These are phyloP conservation scores for Burhinus bistriatus DNA, from an alignment of 2,113 vertebrate genomes.

Conservation along the genomic window DNA sequence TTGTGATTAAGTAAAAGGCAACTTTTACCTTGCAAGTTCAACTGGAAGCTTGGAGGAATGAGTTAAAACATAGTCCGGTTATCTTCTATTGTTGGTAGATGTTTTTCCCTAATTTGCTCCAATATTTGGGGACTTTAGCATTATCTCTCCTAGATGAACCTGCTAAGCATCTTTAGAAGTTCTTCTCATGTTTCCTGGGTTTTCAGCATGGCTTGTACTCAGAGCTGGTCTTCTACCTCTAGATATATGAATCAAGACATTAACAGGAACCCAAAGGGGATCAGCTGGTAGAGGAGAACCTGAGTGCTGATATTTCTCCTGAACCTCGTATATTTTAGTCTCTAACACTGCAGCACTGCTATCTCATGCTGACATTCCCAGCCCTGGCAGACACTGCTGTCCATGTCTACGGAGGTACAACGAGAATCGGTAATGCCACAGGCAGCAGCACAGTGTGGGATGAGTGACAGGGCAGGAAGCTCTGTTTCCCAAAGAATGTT, in stretches of 20 bases:
- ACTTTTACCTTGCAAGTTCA: not conserved
- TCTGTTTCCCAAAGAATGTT: not conserved
- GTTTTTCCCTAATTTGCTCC: not conserved
- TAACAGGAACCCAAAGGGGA: not conserved
- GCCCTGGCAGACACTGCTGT: not conserved
- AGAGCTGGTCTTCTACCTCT: not conserved
- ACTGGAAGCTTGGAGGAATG: not conserved
- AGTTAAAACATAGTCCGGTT: not conserved
- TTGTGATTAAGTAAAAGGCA: not conserved
- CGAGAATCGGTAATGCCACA: not conserved
- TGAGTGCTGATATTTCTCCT: not conserved
- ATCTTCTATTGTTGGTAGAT: not conserved
- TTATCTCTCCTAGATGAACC: not conserved
- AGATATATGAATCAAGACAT: not conserved
- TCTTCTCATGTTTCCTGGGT: not conserved
- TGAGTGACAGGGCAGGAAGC: not conserved
- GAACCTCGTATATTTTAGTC: not conserved
- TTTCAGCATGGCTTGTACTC: not conserved
- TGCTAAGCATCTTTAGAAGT: not conserved
- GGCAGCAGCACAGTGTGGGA: not conserved
- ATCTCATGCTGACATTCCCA: not conserved
- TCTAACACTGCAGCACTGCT: not conserved
- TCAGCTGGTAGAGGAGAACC: not conserved
- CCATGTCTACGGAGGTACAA: not conserved
- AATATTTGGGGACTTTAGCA: rapidly evolving